Conservation (phyloP, 2,888 invertebrate genomes). For the Xanthorhoe spadicearia region DNA sequence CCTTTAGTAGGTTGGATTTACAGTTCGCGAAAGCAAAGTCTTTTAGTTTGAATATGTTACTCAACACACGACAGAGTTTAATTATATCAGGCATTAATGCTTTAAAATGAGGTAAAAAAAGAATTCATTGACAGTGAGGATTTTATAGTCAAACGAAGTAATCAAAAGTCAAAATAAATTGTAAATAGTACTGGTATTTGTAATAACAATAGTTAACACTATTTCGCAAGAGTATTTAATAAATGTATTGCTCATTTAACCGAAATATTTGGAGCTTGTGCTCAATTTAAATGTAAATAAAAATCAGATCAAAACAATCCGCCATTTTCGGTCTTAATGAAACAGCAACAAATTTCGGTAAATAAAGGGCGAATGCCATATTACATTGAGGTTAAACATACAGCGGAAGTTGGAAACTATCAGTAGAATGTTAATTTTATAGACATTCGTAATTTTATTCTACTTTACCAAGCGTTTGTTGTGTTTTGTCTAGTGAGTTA, state of each 20-base stretch:
- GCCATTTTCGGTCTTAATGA: slow-evolving; percentile 34
- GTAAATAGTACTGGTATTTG: too few relatives aligned
- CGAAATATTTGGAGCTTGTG: slow-evolving; percentile 11
- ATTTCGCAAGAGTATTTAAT: too few relatives aligned
- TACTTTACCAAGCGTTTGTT: background rate
- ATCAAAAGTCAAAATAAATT: too few relatives aligned
- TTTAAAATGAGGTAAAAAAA: too few relatives aligned
- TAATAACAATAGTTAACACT: too few relatives aligned
- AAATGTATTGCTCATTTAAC: slow-evolving; percentile 10
- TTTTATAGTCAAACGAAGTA: too few relatives aligned
- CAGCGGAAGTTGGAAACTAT: background rate
- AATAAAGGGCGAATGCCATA: background rate
- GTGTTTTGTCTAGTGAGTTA: background rate
- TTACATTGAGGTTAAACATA: slow-evolving; percentile 1
- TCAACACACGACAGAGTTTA: slow-evolving; percentile 9
- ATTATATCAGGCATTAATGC: background rate
- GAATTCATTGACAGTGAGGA: too few relatives aligned
- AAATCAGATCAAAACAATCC: slow-evolving; percentile 35
- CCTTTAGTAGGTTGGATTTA: slow-evolving; percentile 31
- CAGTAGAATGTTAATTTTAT: background rate
- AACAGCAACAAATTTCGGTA: slow-evolving; percentile 34
- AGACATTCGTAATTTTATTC: background rate
- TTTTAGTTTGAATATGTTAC: slow-evolving; percentile 39
- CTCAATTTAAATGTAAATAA: slow-evolving; percentile 42
- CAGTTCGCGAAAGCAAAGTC: slow-evolving; percentile 36